A percentile compares a stretch with the other conserved stretches of the same genome.
Evolutionary conservation across 2,797 vertebrate species (phyloP).

Genomic region (Myotis planiceps): DNA sequence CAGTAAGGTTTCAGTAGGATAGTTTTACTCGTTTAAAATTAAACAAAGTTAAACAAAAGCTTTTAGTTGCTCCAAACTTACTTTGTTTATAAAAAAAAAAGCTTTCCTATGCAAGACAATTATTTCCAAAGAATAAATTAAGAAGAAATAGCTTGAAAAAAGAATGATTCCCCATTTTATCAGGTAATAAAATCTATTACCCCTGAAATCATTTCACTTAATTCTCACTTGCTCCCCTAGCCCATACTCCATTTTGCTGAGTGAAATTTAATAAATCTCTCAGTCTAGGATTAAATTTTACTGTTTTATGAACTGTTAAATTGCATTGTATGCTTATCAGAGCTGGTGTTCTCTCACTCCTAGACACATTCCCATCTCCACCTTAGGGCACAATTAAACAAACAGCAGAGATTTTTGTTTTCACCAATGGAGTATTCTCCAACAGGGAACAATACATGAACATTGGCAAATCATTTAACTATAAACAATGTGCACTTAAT

Average conservation of each 20-base stretch:
- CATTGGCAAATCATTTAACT: slow-evolving; percentile 68
- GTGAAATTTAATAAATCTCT: slow-evolving; percentile 92
- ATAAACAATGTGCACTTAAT: slow-evolving; percentile 71
- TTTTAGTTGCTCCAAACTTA: slow-evolving; percentile 38
- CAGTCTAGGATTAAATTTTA: slow-evolving; percentile 91
- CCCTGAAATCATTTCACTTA: slow-evolving; percentile 90
- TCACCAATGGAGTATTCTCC: slow-evolving; percentile 56
- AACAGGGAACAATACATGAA: slow-evolving; percentile 64
- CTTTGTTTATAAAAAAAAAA: slow-evolving; percentile 88
- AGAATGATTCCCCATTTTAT: slow-evolving; percentile 87
- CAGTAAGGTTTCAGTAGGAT: slow-evolving; percentile 42
- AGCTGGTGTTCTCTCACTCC: slow-evolving; percentile 81
- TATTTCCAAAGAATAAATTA: slow-evolving; percentile 92
- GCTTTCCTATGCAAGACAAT: slow-evolving; percentile 91
- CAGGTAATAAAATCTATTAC: slow-evolving; percentile 91
- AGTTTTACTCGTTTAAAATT: slow-evolving; percentile 39
- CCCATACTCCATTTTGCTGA: slow-evolving; percentile 84
- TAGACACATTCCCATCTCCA: slow-evolving; percentile 78
- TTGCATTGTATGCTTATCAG: slow-evolving; percentile 88
- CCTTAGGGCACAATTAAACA: slow-evolving; percentile 77
- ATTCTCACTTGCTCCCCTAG: slow-evolving; percentile 85
- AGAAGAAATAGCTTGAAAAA: slow-evolving; percentile 91
- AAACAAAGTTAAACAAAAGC: slow-evolving; percentile 53
- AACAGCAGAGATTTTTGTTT: slow-evolving; percentile 68
- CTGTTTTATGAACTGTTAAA: slow-evolving; percentile 94